Percentiles rank a stretch among this genome's conserved stretches.
These are phyloP conservation scores for Fissipunctia ypsillon DNA, from an alignment of 2,888 invertebrate genomes.

Conservation along the genomic window DNA sequence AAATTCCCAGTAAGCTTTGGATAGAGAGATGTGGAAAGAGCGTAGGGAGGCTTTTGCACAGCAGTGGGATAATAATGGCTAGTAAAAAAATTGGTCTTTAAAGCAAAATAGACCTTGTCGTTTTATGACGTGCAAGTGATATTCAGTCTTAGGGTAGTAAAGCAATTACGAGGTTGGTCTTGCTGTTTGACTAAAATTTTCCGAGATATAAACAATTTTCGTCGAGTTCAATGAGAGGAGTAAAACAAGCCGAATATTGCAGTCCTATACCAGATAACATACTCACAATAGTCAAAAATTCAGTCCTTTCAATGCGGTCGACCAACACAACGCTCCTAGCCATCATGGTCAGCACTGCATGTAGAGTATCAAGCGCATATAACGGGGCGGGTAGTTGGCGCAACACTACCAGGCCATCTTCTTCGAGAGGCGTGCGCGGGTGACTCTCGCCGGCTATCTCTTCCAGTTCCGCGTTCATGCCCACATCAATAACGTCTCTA, in stretches of 20 bases:
- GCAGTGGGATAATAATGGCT: too few species aligned
- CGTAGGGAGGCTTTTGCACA: too few species aligned
- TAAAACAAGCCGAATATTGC: background rate
- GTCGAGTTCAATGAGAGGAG: background rate
- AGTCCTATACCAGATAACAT: background rate
- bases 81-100: too few species aligned
- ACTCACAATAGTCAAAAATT: slow-evolving; percentile 79
- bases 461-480: slow-evolving; percentile 78
- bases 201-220: background rate
- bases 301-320: slow-evolving; percentile 70
- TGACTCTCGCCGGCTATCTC: slow-evolving; percentile 73
- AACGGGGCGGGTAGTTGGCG: slow-evolving; percentile 84
- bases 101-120: background rate
- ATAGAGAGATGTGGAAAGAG: too few species aligned
- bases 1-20: too few species aligned
- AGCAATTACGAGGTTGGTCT: background rate
- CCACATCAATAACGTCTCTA: slow-evolving; percentile 73
- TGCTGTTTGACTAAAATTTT: background rate
- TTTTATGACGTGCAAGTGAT: background rate
- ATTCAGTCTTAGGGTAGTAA: background rate
- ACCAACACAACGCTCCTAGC: slow-evolving; percentile 75
- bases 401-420: slow-evolving; percentile 78
- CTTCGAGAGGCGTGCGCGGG: slow-evolving; percentile 62
- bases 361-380: slow-evolving; percentile 82
- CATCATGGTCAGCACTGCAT: slow-evolving; percentile 80